Percentiles rank a stretch among this genome's conserved stretches.
phyloP scores from a whole-genome alignment of 2,113 vertebrate species.

The Solea solea region DNA sequence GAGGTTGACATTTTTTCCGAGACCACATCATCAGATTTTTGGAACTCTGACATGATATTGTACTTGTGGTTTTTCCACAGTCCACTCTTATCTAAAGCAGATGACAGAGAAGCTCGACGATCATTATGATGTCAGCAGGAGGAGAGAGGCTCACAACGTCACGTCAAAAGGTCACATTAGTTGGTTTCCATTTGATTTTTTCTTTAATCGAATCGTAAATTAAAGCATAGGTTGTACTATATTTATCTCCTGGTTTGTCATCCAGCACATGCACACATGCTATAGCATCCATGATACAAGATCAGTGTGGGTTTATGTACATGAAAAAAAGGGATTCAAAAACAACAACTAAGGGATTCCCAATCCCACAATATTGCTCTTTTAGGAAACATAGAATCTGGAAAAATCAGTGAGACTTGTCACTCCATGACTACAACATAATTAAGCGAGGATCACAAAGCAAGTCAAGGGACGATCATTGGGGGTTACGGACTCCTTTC shows the following conservation, averaged over 20 bases:
- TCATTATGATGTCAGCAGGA: constrained; percentile 53
- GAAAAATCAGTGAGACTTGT: constrained; percentile 45
- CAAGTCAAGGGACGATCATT: constrained; percentile 57
- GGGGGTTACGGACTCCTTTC: constrained; percentile 47
- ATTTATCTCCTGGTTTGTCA: constrained; percentile 4
- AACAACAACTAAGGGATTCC: constrained; percentile 5
- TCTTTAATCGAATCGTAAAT: constrained; percentile 15
- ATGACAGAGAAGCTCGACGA: constrained; percentile 46
- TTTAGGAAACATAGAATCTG: constrained; percentile 29
- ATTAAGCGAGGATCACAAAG: constrained; percentile 51
- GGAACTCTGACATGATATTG: background rate
- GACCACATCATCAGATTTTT: constrained; percentile 9
- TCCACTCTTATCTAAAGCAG: constrained; percentile 42
- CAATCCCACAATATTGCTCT: constrained; percentile 10
- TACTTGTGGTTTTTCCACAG: constrained; percentile 30
- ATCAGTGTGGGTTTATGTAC: constrained; percentile 1
- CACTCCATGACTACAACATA: constrained; percentile 31
- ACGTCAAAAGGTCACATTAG: constrained; percentile 26
- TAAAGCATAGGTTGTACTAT: constrained; percentile 6
- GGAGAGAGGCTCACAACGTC: constrained; percentile 13
- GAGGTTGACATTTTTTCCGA: background rate
- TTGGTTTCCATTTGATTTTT: constrained; percentile 25
- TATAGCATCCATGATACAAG: constrained; percentile 1
- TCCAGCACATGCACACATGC: constrained; percentile 13
- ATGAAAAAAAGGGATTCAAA: constrained; percentile 2